Base-by-base conservation (phyloP, 2,797 vertebrate species). In the Gymnoscopelus microlampas region DNA sequence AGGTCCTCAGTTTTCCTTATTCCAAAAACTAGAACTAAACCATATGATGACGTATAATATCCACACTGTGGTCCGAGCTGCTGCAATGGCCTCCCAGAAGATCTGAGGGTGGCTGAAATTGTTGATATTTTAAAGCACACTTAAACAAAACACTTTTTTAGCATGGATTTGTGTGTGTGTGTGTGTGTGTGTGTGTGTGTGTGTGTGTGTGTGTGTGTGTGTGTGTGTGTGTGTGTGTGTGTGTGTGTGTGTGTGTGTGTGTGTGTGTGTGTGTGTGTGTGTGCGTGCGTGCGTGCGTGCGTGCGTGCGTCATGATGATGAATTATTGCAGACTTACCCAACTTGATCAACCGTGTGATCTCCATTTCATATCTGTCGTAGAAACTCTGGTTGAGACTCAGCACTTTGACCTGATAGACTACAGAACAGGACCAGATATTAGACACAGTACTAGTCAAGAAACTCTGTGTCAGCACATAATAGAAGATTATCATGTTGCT, bases 361-460 rank as follows among this genome's bases (percentile, higher is more conserved):
- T 93, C 83, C 91, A 94, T 62, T 70, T 93, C 89, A 0, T 92
- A 94, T 76, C 85, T 85, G 84, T 94, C 91, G 3, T 93, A 94
- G 74, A 93, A 93, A 68, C 90, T 91, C 58, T 77, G 59, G 51
- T 0, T 85, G 66, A 88, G 15, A 7, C 23, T 88, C 66, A 90
- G 57, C 50, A 94, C 85, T 73, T 82, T 86, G 53, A 91, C 90
- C 87, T 89, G 77, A 56, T 80, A 91, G 63, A 86, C 93, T 94
- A 71, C 57, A 84, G 67, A 39, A 76, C 24, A 79, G 2, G 5
- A 59, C 54, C 3, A 15, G 8, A 3, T 2, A 4, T 59, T 2
- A 70, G 6, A 15, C 8, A 68, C 47, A 51, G 5, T 35, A 35
- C 32, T 35, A 3, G 32, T 35, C 5, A 35, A 35, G 32, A 35